These are phyloP conservation scores for Bergia puertoricense DNA, from an alignment of 92 coral and sea anemone species.

Conservation along the genomic window DNA sequence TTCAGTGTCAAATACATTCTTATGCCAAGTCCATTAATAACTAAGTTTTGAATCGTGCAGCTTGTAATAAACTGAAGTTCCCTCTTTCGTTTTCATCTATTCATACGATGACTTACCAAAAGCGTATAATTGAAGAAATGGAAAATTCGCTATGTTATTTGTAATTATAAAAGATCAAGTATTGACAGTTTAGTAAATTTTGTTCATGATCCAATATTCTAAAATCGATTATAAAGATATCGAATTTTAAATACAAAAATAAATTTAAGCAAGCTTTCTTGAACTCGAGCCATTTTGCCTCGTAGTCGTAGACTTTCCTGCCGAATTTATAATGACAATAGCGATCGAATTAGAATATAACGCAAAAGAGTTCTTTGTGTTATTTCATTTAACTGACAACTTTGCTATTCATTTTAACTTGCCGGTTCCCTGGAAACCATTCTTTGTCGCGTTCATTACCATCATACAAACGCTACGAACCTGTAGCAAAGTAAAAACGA, in stretches of 20 bases:
- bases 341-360: background rate
- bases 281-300: constrained; percentile 22
- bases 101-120: background rate
- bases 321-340: background rate
- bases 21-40: constrained; percentile 30
- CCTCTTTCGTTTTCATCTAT: constrained; percentile 7
- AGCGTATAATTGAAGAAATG: constrained; percentile 17
- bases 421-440: constrained; percentile 26
- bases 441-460: constrained; percentile 21
- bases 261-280: background rate
- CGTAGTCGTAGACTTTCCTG: background rate
- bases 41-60: constrained; percentile 28
- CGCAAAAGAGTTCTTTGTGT: background rate
- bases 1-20: constrained; percentile 16
- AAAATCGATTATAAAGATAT: constrained; percentile 15
- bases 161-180: constrained; percentile 34
- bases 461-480: background rate
- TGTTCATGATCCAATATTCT: constrained; percentile 21
- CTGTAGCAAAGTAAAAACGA: constrained; percentile 7
- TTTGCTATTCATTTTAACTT: constrained; percentile 36
- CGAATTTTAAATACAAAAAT: constrained; percentile 9
- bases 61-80: constrained; percentile 33
- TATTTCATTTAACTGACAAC: constrained; percentile 22
- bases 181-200: constrained; percentile 29
- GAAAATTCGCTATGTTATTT: constrained; percentile 22